Base-by-base conservation (phyloP, 2,888 invertebrate species). In the Ormyrus pomaceus region DNA sequence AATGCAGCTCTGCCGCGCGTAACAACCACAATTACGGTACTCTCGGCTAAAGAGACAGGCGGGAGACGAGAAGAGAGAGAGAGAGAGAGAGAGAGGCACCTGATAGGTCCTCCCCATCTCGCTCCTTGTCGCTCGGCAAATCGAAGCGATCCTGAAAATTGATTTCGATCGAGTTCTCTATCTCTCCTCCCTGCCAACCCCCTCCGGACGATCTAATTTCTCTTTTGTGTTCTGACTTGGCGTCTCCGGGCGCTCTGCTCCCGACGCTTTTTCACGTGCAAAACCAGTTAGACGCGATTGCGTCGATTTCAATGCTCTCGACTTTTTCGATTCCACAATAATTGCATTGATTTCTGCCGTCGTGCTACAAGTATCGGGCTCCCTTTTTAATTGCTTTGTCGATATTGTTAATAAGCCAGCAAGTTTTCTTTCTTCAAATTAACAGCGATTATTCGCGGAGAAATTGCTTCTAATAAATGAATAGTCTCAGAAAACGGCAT, bases 11-110 rank as follows among this genome's bases (percentile, higher is more conserved):
- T 56, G 51, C 66, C 64, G 69, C 70, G 51, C 77, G 76, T 83
- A 82, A 78, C 77, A 69, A 77, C 71, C 74, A 77, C 79, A 77
- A 80, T 82, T 79, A 81, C 74, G 76, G 75, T 80, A 66, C 77
- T 72, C 73, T 68, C 55, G 19, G 79, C 46, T 83, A 83, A 76
- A 34, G 34, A 34, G 34, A 34, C 34, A 34, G 34, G 34, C 34
- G 34, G 34, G 34, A 48, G 75, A 81, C 83, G 82, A 76, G 77
- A 70, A 78, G 82, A 73, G 74, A 59, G 56, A 68, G 19, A 46
- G n/a, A 48, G 19, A 58, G 10, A 50, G 58, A 48, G 74, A 13
- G 34, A 34, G 34, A 34, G 34, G 34, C 34, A 2, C 34, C 34
- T 34, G 34, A 34, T 34, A 34, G 34, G 34, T 34, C 53, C 34